Percentiles rank a stretch among this genome's conserved stretches.
phyloP scores from a whole-genome alignment of 2,888 invertebrate genomes.

The Eupithecia exiguata region DNA sequence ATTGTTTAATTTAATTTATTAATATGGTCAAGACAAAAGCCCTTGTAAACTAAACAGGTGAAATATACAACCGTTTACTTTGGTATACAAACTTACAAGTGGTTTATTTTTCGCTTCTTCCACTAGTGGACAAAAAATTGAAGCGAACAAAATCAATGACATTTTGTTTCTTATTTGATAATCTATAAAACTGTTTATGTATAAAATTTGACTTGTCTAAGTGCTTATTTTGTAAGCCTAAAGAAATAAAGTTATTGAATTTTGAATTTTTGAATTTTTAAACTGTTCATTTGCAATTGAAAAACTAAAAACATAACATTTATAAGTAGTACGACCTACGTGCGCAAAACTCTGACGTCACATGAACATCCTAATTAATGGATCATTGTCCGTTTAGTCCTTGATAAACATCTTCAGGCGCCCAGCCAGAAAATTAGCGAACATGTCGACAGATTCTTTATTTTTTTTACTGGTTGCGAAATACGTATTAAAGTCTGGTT shows the following conservation, averaged over 20 bases:
- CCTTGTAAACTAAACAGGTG: background rate
- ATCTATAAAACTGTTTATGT: no score
- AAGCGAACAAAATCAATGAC: no score
- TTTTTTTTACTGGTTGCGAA: background rate
- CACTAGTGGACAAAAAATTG: no score
- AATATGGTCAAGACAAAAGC: background rate
- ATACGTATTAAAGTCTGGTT: background rate
- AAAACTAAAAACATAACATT: background rate
- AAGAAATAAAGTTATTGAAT: no score
- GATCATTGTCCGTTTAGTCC: slow-evolving; percentile 11
- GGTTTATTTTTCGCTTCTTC: no score
- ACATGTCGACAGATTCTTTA: background rate
- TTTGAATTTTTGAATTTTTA: no score
- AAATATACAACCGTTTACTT: background rate
- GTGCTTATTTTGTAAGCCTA: no score
- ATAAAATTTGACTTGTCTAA: no score
- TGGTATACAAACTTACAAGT: no score
- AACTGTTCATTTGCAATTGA: background rate
- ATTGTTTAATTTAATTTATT: no score
- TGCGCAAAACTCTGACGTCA: background rate
- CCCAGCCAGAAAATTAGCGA: slow-evolving; percentile 7
- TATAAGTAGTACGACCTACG: background rate
- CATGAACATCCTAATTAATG: slow-evolving; percentile 6
- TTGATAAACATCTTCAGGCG: slow-evolving; percentile 23
- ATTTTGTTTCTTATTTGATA: no score